These are phyloP conservation scores for Colinus virginianus DNA, from an alignment of 2,113 vertebrate species.

Conservation along the genomic window DNA sequence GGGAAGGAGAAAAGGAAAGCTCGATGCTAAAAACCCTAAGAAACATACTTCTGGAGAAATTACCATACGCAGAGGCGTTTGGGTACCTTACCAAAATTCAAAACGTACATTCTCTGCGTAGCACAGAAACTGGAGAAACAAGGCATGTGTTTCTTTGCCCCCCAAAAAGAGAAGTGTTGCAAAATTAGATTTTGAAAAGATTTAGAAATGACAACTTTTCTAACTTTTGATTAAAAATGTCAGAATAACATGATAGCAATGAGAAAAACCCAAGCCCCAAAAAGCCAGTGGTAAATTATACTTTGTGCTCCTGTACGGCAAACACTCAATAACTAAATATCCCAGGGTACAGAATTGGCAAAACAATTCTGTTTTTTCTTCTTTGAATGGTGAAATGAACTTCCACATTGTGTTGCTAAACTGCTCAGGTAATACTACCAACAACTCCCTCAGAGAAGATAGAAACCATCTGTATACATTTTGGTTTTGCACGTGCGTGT, in stretches of 20 bases:
- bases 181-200: background rate
- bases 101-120: background rate
- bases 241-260: fast-evolving
- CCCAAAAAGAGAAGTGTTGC: background rate
- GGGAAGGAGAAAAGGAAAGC: background rate
- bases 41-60: background rate
- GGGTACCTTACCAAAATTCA: background rate
- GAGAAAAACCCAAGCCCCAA: background rate
- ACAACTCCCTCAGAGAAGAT: background rate
- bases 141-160: background rate
- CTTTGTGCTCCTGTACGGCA: background rate
- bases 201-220: background rate
- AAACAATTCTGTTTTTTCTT: background rate
- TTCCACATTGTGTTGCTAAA: background rate
- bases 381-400: background rate
- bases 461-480: background rate
- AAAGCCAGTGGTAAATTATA: background rate
- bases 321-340: background rate
- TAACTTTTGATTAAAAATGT: background rate
- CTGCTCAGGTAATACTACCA: background rate
- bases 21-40: background rate
- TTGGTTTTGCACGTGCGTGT: background rate
- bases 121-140: background rate
- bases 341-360: background rate
- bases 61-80: background rate